Evolutionary conservation across 2,113 vertebrate genomes (phyloP), one percentile per base, ranked within the genome.

Genomic region (Megaleporinus macrocephalus): DNA sequence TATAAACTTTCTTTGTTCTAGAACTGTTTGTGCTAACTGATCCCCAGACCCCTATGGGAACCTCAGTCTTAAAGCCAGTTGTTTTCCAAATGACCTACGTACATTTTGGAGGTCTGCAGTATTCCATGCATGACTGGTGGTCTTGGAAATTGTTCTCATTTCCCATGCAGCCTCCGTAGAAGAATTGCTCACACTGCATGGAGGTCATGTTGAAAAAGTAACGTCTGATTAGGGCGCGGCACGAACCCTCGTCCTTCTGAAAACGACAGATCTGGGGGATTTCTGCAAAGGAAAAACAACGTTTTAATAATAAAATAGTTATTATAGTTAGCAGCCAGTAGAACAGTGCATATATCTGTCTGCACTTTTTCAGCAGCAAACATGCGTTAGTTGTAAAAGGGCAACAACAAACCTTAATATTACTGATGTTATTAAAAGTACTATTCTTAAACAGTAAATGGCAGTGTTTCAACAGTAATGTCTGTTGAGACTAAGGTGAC

Each of bases 131-230:
- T 4, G 93, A 89, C 9, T 80, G 68, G 49, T 91, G 1, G 69
- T 94, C 89, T 0, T 59, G 63, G 91, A 98, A 99, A 70, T 91
- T 91, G 86, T 99, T 99, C 6, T 69, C 76, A 30, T 95, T 97
- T 27, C 90, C 95, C 0, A 73, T 62, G 71, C 96, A 97, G 62
- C 95, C 93, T 0, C 95, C 95, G 0, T 95, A 96, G 22, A 30
- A 5, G 61, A 97, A 96, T 22, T 87, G 57, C 86, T 98, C 95
- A 80, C 98, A 99, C 57, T 85, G 88, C 96, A 97, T 96, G 0
- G 94, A 92, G 73, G 88, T 94, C 91, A 99, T 91, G 89, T 98
- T 97, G 89, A 96, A 99, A 90, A 95, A 97, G 0, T 95, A 98
- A 59, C 87, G 83, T 30, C 0, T 86, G 0, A 91, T 24, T 1